A percentile compares a stretch with the other conserved stretches of the same genome.
These are phyloP conservation scores for Montipora capitata DNA, from an alignment of 92 coral and sea anemone species.

Conservation along the genomic window DNA sequence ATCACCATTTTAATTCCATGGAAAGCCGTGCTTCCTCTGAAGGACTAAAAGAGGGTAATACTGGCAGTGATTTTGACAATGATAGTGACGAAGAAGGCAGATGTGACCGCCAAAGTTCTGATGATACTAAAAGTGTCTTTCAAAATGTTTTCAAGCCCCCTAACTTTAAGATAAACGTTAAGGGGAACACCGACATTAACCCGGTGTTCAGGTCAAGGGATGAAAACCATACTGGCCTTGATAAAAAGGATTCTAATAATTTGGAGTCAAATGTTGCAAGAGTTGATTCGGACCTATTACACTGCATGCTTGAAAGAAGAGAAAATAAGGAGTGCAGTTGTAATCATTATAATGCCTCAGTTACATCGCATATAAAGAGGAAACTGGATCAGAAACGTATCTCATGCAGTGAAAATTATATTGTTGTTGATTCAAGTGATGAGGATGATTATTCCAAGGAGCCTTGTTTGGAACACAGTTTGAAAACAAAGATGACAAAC, in stretches of 20 bases:
- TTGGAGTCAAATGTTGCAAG: background rate
- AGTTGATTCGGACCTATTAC: background rate
- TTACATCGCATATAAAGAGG: background rate
- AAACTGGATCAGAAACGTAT: background rate
- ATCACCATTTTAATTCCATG: background rate
- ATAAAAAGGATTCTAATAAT: background rate
- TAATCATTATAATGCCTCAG: background rate
- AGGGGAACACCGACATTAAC: background rate
- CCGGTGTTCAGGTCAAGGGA: background rate
- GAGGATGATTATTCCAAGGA: background rate
- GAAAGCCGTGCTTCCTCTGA: background rate
- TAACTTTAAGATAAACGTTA: background rate
- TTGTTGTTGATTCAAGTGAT: constrained; percentile 8
- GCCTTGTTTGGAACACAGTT: background rate
- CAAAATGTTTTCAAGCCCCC: background rate
- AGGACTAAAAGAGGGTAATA: background rate
- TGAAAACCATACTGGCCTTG: background rate
- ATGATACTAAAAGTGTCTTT: background rate
- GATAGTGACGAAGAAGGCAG: background rate
- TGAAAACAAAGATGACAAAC: background rate
- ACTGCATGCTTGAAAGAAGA: background rate
- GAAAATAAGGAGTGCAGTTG: background rate
- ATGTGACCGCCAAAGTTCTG: background rate
- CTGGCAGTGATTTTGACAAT: background rate
- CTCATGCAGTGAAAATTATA: background rate